Evolutionary conservation across 2,113 vertebrate species (phyloP).

Genomic region (Xerus inauris): DNA sequence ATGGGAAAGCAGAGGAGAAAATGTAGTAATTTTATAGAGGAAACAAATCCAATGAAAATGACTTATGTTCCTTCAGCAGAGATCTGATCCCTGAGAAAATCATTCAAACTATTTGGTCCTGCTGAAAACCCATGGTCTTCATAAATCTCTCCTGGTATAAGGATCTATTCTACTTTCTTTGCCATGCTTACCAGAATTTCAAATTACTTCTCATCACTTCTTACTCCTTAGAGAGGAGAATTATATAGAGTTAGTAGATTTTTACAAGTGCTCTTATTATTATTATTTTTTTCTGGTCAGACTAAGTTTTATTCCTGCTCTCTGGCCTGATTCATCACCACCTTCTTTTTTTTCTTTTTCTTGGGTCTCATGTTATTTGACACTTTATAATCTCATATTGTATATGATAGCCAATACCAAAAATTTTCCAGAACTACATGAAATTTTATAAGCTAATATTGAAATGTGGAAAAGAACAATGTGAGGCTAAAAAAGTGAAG

Average conservation of each 20-base stretch:
- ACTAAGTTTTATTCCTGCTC: neutral
- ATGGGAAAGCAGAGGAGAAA: constrained; percentile 40
- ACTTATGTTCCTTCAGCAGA: neutral
- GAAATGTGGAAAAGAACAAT: neutral
- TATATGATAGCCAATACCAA: neutral
- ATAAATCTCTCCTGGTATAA: constrained; percentile 44
- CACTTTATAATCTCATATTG: neutral
- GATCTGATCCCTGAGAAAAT: neutral
- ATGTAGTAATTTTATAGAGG: constrained; percentile 24
- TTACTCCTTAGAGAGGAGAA: neutral
- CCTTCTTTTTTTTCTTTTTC: neutral
- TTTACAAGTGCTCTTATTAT: neutral
- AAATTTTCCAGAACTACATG: neutral
- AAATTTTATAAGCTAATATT: neutral
- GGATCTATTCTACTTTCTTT: neutral
- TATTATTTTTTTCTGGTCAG: neutral
- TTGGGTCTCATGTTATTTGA: neutral
- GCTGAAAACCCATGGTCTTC: neutral
- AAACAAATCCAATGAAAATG: constrained; percentile 50
- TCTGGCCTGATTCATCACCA: rapidly evolving
- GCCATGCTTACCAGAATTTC: neutral
- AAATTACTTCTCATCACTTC: neutral
- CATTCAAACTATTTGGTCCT: constrained; percentile 47
- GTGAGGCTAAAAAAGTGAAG: neutral
- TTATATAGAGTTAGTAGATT: neutral